phyloP scores from a whole-genome alignment of 1,140 invertebrate species.

The Drosophila nikananu region DNA sequence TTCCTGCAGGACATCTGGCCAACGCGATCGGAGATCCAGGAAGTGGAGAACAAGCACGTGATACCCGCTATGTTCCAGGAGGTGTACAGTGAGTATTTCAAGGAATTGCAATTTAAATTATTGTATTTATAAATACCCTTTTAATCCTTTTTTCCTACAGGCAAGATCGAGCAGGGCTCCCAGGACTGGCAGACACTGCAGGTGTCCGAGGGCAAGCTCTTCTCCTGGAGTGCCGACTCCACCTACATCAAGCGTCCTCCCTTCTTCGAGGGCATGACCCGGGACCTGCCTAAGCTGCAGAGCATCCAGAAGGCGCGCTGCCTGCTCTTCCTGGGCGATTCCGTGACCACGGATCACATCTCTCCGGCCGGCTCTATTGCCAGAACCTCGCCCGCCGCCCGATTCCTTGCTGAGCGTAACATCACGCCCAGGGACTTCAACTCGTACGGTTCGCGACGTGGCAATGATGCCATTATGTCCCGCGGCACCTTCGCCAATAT shows the following conservation, averaged over 20 bases:
- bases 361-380: constrained; percentile 99
- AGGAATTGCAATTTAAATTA: too few species aligned
- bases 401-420: constrained; percentile 92
- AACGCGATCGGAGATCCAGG: constrained; percentile 94
- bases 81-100: constrained; percentile 86
- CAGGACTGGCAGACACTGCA: constrained; percentile 93
- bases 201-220: constrained; percentile 93
- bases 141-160: constrained; percentile 47
- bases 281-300: constrained; percentile 87
- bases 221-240: constrained; percentile 95
- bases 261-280: constrained; percentile 96
- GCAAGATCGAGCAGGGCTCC: constrained; percentile 94
- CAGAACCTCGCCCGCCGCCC: constrained; percentile 96
- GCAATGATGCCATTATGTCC: constrained; percentile 98
- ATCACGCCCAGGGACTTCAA: constrained; percentile 97
- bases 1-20: constrained; percentile 98
- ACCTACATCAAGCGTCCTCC: constrained; percentile 99
- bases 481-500: constrained; percentile 99
- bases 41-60: constrained; percentile 94
- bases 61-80: constrained; percentile 99
- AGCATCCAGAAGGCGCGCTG: constrained; percentile 90
- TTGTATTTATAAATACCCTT: neutral
- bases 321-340: constrained; percentile 95
- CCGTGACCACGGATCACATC: constrained; percentile 99
- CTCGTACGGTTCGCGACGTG: constrained; percentile 98